Base-by-base conservation (phyloP, 2,113 vertebrate genomes). In the Tympanuchus pallidicinctus region DNA sequence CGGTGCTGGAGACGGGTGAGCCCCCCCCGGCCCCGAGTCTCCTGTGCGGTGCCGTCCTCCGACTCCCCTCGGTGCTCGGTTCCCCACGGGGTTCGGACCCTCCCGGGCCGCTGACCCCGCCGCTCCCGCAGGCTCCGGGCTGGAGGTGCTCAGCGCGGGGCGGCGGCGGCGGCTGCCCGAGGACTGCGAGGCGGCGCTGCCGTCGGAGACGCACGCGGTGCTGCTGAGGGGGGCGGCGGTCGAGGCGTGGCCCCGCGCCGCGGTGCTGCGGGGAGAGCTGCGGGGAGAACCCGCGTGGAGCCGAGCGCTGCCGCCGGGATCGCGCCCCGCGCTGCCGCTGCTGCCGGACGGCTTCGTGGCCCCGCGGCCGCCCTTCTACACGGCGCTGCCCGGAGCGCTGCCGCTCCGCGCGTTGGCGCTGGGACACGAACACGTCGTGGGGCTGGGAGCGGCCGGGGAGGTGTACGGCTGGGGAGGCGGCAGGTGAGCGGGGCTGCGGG, bases 391-490 rank as follows among this genome's bases (percentile, higher is more conserved):
- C 2, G 90, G 92, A 1, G 95, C 93, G 32, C 77, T 99, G 69
- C 96, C 69, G 32, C 98, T 97, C 11, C 98, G 92, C 42, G 97
- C 90, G 54, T 96, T 99, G 76, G 97, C 95, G 3, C 92, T 99
- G 93, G 98, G 99, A 34, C 90, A 93, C 2, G 98, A 98, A 56
- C 99, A 99, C 30, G 98, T 72, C 5, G 9, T 99, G 36, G 95
- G 98, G 10, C 98, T 99, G 77, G 97, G 89, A 10, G 77, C 66
- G 4, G 75, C 75, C 7, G 98, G 98, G 34, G 94, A 96, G 22
- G 94, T 99, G 63, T 98, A 98, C 91, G 97, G 98, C 60, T 99
- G 99, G 99, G 99, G 99, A 59, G 88, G 96, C 6, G 98, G 99
- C 86, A 98, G 99, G 99, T 99, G 95, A 96, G 97, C 25, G 4